Conservation (phyloP, 2,113 vertebrate genomes). For the Ascaphus truei region DNA sequence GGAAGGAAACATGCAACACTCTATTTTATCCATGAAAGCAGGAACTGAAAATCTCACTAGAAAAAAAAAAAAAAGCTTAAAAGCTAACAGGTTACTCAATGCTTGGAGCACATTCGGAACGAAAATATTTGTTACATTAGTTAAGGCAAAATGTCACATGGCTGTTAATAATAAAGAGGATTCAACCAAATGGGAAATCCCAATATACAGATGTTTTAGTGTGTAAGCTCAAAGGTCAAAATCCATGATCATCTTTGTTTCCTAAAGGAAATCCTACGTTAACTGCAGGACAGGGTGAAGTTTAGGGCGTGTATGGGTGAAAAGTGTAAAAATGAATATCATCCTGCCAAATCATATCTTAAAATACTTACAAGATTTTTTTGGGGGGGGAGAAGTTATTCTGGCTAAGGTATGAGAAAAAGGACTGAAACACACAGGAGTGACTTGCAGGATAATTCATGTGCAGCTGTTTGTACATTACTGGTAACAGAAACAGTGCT, state of each 20-base stretch:
- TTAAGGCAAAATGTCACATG: conserved; percentile 12
- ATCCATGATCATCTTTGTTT: conserved; percentile 19
- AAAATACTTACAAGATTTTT: conserved; percentile 36
- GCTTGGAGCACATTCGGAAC: background rate
- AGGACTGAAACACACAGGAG: conserved; percentile 26
- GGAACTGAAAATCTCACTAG: background rate
- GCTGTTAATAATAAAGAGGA: conserved; percentile 20
- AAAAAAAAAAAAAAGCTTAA: background rate
- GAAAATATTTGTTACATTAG: conserved; percentile 1
- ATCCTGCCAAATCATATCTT: conserved; percentile 30
- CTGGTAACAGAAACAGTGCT: conserved; percentile 5
- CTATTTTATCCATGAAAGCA: conserved; percentile 18
- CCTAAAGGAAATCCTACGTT: conserved; percentile 29
- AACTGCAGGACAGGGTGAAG: conserved; percentile 20
- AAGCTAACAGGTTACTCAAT: background rate
- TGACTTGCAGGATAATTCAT: conserved; percentile 15
- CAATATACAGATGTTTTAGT: conserved; percentile 22
- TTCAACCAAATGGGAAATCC: background rate
- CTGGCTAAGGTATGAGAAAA: conserved; percentile 17
- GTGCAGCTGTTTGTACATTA: conserved; percentile 29
- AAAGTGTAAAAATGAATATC: conserved; percentile 30
- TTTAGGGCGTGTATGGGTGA: conserved; percentile 29
- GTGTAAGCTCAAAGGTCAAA: conserved; percentile 6
- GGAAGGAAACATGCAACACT: conserved; percentile 18
- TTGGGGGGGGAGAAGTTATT: conserved; percentile 10